These are phyloP conservation scores for Oryctolagus cuniculus DNA, from an alignment of 2,113 vertebrate genomes.

Conservation along the genomic window mOryCun1.1 NC_091432.1:114966501-114967000, in stretches of 20 bases:
- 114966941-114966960: not conserved
- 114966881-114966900: not conserved
- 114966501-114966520: not conserved
- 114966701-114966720: not conserved
- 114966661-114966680: too few relatives aligned
- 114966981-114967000: not conserved
- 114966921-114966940: not conserved
- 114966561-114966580: not conserved
- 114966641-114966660: not conserved
- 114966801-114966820: not conserved
- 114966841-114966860: not conserved
- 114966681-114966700: not conserved
- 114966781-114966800: not conserved
- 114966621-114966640: not conserved
- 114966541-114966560: not conserved
- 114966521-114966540: not conserved
- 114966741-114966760: accelerated
- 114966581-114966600: not conserved
- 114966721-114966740: not conserved
- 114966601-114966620: not conserved
- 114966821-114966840: not conserved
- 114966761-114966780: too few relatives aligned
- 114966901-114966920: not conserved
- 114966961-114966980: not conserved
- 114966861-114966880: not conserved